phyloP scores from a whole-genome alignment of 2,113 vertebrate genomes.

The Pipa parva region DNA sequence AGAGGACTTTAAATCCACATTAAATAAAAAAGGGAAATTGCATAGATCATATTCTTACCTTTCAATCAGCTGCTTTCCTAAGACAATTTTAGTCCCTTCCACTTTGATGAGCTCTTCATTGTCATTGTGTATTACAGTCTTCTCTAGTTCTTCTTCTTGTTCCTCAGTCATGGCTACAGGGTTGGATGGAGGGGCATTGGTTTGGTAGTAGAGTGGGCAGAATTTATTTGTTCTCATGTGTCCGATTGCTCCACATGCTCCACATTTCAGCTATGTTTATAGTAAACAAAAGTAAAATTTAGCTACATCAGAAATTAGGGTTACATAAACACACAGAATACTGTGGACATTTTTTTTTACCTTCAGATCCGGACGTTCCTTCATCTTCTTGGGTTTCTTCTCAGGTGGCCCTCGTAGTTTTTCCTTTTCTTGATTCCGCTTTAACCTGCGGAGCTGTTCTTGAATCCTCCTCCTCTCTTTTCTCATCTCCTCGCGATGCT shows the following conservation, averaged over 20 bases:
- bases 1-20: too few species aligned
- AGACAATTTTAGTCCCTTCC: slow-evolving; percentile 96
- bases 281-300: slow-evolving; percentile 16
- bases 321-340: not conserved
- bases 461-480: slow-evolving; percentile 92
- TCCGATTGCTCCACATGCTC: slow-evolving; percentile 93
- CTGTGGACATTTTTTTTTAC: slow-evolving; percentile 57
- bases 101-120: slow-evolving; percentile 98
- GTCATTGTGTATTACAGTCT: slow-evolving; percentile 95
- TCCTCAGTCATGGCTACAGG: slow-evolving; percentile 98
- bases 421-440: slow-evolving; percentile 95
- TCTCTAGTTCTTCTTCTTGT: slow-evolving; percentile 96
- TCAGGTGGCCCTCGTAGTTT: slow-evolving; percentile 92
- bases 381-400: slow-evolving; percentile 95
- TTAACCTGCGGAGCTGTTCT: slow-evolving; percentile 87
- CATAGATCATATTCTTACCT: slow-evolving; percentile 65
- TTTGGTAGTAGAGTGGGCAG: slow-evolving; percentile 97
- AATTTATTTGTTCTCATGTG: slow-evolving; percentile 99
- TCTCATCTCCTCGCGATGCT: slow-evolving; percentile 97
- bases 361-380: slow-evolving; percentile 95
- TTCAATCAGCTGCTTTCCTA: slow-evolving; percentile 96
- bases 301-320: not conserved
- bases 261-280: slow-evolving; percentile 87
- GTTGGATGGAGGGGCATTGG: slow-evolving; percentile 93
- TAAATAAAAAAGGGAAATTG: too few species aligned